Conservation (phyloP, 2,888 invertebrate species). For the Drosophila kuntzei region DNA sequence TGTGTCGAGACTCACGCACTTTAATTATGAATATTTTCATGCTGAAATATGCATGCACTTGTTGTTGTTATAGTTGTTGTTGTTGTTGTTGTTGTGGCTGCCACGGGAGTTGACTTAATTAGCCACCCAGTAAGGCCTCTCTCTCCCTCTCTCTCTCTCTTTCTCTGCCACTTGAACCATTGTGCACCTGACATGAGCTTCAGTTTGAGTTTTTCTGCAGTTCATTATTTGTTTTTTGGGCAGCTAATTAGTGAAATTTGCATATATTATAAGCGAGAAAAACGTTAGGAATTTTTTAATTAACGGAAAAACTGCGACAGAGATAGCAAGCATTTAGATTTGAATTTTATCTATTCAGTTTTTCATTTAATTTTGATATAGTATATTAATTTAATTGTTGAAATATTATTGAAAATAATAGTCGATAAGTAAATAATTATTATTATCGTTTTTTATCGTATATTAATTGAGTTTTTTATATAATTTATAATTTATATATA, state of each 20-base stretch:
- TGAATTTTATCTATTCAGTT: too few species aligned
- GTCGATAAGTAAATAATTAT: too few species aligned
- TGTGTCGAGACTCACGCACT: constrained; percentile 64
- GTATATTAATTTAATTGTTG: too few species aligned
- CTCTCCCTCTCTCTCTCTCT: too few species aligned
- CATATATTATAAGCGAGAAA: constrained; percentile 15
- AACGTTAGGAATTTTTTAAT: constrained; percentile 5
- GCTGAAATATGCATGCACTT: constrained; percentile 73
- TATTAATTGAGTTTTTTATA: too few species aligned
- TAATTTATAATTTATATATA: too few species aligned
- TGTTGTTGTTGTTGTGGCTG: constrained; percentile 44
- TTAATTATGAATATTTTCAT: constrained; percentile 80
- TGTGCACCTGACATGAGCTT: constrained; percentile 31
- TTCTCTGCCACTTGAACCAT: too few species aligned
- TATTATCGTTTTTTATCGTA: too few species aligned
- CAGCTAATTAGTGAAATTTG: constrained; percentile 30
- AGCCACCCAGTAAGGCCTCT: constrained; percentile 66
- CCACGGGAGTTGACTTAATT: constrained; percentile 78
- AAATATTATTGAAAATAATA: too few species aligned
- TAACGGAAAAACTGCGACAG: too few species aligned
- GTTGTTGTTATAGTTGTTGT: constrained; percentile 38
- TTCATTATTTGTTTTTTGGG: constrained; percentile 21
- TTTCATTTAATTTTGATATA: too few species aligned
- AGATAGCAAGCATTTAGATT: too few species aligned
- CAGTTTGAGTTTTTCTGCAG: constrained; percentile 1